Evolutionary conservation across 2,113 vertebrate species (phyloP).

Genomic region (Pteruthius melanotis): DNA sequence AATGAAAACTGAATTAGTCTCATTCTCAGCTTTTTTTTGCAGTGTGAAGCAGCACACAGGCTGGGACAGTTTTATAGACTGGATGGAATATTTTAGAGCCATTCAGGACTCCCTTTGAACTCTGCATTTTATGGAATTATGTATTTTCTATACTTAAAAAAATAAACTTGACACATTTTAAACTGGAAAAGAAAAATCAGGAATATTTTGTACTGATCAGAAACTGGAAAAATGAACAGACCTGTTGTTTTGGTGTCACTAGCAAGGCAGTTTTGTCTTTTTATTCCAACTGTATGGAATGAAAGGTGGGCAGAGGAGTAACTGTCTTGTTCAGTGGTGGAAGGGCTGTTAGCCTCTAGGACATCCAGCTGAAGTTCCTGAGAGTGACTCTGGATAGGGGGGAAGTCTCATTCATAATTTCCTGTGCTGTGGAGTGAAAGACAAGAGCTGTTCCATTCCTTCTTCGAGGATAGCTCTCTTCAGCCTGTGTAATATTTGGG

Average conservation of each 20-base stretch:
- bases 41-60: background rate
- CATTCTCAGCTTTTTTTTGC: background rate
- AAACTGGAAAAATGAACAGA: background rate
- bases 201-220: background rate
- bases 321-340: background rate
- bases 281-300: background rate
- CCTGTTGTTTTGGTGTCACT: background rate
- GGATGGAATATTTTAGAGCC: background rate
- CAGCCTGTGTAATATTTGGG: background rate
- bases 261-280: background rate
- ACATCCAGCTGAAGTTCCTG: background rate
- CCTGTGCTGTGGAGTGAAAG: background rate
- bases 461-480: background rate
- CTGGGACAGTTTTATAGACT: background rate
- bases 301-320: background rate
- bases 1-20: background rate
- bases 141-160: background rate
- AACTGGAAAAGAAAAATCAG: background rate
- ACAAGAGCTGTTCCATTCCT: background rate
- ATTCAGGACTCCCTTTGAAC: background rate
- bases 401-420: background rate
- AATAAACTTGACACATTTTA: background rate
- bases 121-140: background rate
- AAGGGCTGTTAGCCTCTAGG: background rate
- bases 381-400: background rate